Evolutionary conservation across 2,797 vertebrate species (phyloP).

Genomic region (Gobionotothen gibberifrons): DNA sequence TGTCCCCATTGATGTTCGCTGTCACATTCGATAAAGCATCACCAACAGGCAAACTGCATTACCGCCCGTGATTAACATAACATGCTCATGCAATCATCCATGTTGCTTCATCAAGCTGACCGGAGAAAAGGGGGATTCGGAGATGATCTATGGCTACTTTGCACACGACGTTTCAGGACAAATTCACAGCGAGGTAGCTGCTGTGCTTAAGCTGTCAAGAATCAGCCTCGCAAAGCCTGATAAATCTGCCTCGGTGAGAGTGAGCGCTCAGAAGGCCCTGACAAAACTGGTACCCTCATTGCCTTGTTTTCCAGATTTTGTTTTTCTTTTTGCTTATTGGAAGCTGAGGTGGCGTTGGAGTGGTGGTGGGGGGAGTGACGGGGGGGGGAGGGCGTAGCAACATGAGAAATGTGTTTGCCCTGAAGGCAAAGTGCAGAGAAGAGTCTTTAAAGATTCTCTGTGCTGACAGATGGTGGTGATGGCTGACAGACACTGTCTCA

Average conservation of each 20-base stretch:
- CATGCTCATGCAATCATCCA: constrained; percentile 51
- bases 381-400: constrained; percentile 38
- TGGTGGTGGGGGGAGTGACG: constrained; percentile 9
- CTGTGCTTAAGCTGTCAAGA: constrained; percentile 73
- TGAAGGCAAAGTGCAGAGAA: constrained; percentile 72
- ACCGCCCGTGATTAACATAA: constrained; percentile 60
- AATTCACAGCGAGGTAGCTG: constrained; percentile 59
- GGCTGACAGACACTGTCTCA: constrained; percentile 75
- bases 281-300: constrained; percentile 73
- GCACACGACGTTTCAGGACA: constrained; percentile 42
- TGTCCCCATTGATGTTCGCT: constrained; percentile 58
- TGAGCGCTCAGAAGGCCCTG: constrained; percentile 61
- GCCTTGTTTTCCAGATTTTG: constrained; percentile 73
- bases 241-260: constrained; percentile 72
- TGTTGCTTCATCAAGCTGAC: constrained; percentile 56
- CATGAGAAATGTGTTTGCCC: constrained; percentile 77
- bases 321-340: constrained; percentile 70
- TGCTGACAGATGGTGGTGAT: constrained; percentile 77
- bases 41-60: constrained; percentile 62
- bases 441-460: constrained; percentile 75
- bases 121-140: constrained; percentile 4
- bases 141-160: constrained; percentile 63
- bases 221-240: constrained; percentile 74
- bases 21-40: constrained; percentile 68
- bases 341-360: constrained; percentile 21